Conservation (phyloP, 2,888 invertebrate genomes). For the Drosophila incognita region DNA sequence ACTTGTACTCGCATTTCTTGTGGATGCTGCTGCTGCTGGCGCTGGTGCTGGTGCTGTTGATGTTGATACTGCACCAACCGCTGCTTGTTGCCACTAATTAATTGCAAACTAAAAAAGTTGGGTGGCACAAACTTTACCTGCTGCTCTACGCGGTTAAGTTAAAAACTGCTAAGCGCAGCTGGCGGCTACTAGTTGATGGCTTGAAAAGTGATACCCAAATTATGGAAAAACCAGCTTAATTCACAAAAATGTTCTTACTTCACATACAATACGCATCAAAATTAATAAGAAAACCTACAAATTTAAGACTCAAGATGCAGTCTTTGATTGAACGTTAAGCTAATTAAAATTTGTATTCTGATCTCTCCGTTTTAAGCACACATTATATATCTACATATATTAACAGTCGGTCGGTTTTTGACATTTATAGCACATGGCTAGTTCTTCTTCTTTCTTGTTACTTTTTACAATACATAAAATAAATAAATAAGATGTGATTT, state of each 20-base stretch:
- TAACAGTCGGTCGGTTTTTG: neutral
- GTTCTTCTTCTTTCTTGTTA: neutral
- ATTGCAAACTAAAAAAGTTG: slow-evolving; percentile 79
- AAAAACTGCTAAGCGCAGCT: slow-evolving; percentile 27
- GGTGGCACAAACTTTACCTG: slow-evolving; percentile 66
- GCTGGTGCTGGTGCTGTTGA: neutral
- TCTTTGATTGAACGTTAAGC: neutral
- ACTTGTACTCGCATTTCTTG: slow-evolving; percentile 9
- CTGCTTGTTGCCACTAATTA: slow-evolving; percentile 69
- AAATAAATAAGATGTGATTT: neutral
- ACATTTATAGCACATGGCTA: neutral
- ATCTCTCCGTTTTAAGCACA: neutral
- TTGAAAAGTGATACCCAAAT: neutral
- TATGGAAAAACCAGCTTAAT: neutral
- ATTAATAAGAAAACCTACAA: neutral
- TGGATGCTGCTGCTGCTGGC: neutral
- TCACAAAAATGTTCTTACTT: neutral
- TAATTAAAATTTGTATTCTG: neutral
- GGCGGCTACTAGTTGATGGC: neutral
- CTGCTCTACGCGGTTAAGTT: slow-evolving; percentile 14
- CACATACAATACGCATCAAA: neutral
- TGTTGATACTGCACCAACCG: slow-evolving; percentile 21
- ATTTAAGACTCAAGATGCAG: no score
- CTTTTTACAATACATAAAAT: neutral
- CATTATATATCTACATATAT: neutral